A percentile compares a stretch with the other conserved stretches of the same genome.
Conservation (phyloP, 2,888 invertebrate species). For the Meteorus colon region DNA sequence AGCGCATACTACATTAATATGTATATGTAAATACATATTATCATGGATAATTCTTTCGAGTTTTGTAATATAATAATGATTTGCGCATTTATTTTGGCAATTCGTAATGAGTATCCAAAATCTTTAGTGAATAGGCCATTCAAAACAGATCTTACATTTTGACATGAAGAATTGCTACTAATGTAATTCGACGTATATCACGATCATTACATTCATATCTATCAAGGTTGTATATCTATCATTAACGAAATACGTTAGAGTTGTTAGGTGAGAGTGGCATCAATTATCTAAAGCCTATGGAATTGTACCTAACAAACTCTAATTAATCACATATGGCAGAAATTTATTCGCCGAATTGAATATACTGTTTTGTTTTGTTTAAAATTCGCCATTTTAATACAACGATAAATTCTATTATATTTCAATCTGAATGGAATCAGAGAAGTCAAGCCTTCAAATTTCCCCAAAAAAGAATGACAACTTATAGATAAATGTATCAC, state of each 20-base stretch:
- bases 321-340: constrained; percentile 66
- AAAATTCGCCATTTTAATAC: constrained; percentile 38
- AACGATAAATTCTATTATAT: constrained; percentile 58
- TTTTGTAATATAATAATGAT: constrained; percentile 11
- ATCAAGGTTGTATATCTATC: constrained; percentile 53
- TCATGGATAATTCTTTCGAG: neutral
- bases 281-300: constrained; percentile 62
- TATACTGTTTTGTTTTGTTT: constrained; percentile 26
- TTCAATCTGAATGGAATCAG: constrained; percentile 52
- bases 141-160: constrained; percentile 50
- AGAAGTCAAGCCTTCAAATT: constrained; percentile 61
- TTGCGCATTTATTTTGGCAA: constrained; percentile 20
- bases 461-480: constrained; percentile 52
- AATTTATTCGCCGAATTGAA: constrained; percentile 47
- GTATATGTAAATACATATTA: neutral
- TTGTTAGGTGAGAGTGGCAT: constrained; percentile 60
- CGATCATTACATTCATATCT: constrained; percentile 49
- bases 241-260: constrained; percentile 58
- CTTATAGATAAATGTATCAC: constrained; percentile 66
- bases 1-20: constrained; percentile 11
- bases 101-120: neutral
- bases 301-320: constrained; percentile 62
- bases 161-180: constrained; percentile 9
- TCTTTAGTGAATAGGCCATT: constrained; percentile 27
- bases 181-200: constrained; percentile 15